Percentiles rank a stretch among this genome's conserved stretches.
These are phyloP conservation scores for Hirundo rustica DNA, from an alignment of 2,797 vertebrate genomes.

Conservation along the genomic window DNA sequence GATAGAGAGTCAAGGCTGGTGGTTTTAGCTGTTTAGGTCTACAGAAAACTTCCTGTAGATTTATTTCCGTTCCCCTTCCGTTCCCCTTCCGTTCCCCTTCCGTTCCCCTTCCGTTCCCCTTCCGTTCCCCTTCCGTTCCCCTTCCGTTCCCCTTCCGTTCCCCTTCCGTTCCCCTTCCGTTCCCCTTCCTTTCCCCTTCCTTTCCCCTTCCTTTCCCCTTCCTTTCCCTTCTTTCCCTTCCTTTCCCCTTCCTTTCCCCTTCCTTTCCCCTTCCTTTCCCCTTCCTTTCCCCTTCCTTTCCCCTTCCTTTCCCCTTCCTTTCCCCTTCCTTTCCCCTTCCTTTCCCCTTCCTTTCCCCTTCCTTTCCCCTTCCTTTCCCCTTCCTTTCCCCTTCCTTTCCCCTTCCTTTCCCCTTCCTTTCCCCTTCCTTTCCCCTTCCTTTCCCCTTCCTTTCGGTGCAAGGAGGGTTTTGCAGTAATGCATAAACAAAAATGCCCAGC, in stretches of 20 bases:
- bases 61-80: not conserved
- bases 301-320: not conserved
- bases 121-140: not conserved
- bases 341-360: not conserved
- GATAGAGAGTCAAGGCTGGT: not conserved
- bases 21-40: not conserved
- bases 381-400: not conserved
- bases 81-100: not conserved
- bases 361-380: not conserved
- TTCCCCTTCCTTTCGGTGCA: not conserved
- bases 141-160: not conserved
- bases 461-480: not conserved
- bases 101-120: not conserved
- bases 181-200: not conserved
- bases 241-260: not conserved
- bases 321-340: not conserved
- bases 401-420: not conserved
- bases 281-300: not conserved
- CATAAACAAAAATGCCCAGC: not conserved
- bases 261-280: not conserved
- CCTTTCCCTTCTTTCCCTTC: not conserved
- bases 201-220: not conserved
- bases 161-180: too few relatives aligned
- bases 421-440: not conserved
- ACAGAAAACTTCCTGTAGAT: not conserved